Base-by-base conservation (phyloP, 2,113 vertebrate genomes). In the Thryonomys swinderianus region DNA sequence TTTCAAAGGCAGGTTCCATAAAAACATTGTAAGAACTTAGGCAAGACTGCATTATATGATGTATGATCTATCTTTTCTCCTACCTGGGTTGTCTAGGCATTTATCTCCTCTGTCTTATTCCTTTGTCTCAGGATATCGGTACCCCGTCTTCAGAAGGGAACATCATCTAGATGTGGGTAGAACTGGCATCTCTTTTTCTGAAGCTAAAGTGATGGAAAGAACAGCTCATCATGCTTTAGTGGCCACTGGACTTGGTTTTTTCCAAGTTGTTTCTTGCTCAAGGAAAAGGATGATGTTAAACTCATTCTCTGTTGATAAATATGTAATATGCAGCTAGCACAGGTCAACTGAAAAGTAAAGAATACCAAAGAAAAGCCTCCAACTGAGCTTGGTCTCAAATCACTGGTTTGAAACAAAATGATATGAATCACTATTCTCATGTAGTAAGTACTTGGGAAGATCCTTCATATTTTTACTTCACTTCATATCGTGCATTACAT, bases 281-380 rank as follows among this genome's bases (percentile, higher is more conserved):
- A 57, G 53, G 80, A 27, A 69, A 1, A 17, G 14, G 2, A 3
- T 1, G 7, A 4, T 69, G 9, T 85, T 37, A 83, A 89, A 57
- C 8, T 90, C 83, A 51, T 76, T 67, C 23, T 76, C 45, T 83
- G 13, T 32, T 85, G 64, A 45, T 69, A 82, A 94, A 57, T 69
- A 86, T 34, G 76, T 80, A 30, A 16, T 53, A 25, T 7, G n/a
- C 83, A 80, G 40, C 62, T 25, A 17, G 83, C 18, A 21, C 10
- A 23, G 74, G 2, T 34, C 53, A 61, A 71, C 53, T 80, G 51
- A 48, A 85, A 95, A 74, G 51, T 16, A 90, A 48, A 34, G 62
- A 86, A 86, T 74, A 53, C 40, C 67, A 30, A 51, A 81, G 57
- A 83, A 23, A 59, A 84, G 59, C 48, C 95, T 92, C 37, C 34